Percentiles rank a stretch among this genome's conserved stretches.
Conservation (phyloP, 1,140 invertebrate species). For the Calliphora vicina region DNA sequence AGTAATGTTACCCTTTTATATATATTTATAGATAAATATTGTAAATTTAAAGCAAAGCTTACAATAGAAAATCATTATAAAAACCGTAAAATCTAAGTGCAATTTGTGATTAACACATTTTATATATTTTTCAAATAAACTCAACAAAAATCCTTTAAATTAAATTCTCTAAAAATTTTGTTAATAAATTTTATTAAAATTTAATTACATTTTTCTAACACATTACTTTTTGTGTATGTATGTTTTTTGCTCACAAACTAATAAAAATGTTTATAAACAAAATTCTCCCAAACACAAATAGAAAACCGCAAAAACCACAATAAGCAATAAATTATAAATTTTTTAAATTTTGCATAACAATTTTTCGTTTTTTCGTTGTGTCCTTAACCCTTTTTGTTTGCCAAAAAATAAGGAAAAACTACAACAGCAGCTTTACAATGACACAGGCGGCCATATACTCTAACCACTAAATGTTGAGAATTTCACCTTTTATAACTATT, state of each 20-base stretch:
- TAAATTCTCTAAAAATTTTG: background rate
- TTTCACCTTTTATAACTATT: background rate
- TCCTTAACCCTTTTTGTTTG: background rate
- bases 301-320: background rate
- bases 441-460: background rate
- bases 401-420: background rate
- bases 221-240: background rate
- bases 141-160: no score
- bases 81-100: no score
- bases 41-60: no score
- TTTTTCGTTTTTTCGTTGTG: background rate
- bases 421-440: background rate
- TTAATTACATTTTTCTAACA: background rate
- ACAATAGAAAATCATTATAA: no score
- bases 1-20: no score
- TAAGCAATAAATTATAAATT: background rate
- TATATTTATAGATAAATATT: no score
- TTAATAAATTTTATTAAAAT: slow-evolving; percentile 7
- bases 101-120: no score
- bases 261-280: background rate
- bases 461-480: background rate
- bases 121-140: no score
- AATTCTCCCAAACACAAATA: background rate
- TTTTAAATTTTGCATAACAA: background rate
- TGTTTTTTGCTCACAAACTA: background rate